A percentile compares a stretch with the other conserved stretches of the same genome.
phyloP scores from a whole-genome alignment of 2,113 vertebrate genomes.

The Ophthalmolycus amberensis region DNA sequence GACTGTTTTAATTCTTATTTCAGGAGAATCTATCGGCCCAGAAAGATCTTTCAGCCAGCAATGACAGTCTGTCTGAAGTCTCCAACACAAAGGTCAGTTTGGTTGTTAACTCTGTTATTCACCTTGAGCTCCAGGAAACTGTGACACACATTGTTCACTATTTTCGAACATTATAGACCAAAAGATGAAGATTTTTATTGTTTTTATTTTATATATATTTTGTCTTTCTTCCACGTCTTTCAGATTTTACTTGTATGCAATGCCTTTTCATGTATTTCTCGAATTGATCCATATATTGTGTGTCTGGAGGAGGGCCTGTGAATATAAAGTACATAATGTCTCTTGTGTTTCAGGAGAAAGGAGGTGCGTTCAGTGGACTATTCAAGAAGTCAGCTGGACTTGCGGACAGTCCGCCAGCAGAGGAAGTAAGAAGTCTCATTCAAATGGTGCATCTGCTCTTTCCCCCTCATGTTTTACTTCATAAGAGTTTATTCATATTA shows the following conservation, averaged over 20 bases:
- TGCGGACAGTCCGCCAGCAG: conserved; percentile 8
- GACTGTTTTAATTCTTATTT: not conserved
- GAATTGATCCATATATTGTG: not conserved
- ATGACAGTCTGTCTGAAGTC: conserved; percentile 42
- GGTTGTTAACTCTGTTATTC: not conserved
- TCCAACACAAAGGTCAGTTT: conserved; percentile 41
- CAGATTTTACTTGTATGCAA: not conserved
- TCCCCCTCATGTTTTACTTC: too few species aligned
- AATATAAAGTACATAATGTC: not conserved
- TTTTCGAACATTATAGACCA: not conserved
- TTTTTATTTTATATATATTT: not conserved
- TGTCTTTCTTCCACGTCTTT: not conserved
- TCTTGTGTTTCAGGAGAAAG: conserved; percentile 55
- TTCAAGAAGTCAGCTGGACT: conserved; percentile 43
- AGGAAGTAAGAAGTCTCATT: conserved; percentile 39
- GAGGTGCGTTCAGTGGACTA: conserved; percentile 38
- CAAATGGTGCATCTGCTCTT: too few species aligned
- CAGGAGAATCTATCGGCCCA: conserved; percentile 37
- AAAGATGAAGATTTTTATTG: not conserved
- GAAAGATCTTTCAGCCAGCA: conserved; percentile 39
- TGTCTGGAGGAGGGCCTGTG: not conserved
- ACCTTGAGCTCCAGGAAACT: not conserved
- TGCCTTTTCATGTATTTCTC: too few species aligned
- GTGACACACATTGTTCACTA: not conserved
- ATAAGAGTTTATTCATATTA: too few species aligned